A percentile compares a stretch with the other conserved stretches of the same genome.
These are phyloP conservation scores for Bicyclus anynana DNA, from an alignment of 1,140 invertebrate species.

Conservation along the genomic window DNA sequence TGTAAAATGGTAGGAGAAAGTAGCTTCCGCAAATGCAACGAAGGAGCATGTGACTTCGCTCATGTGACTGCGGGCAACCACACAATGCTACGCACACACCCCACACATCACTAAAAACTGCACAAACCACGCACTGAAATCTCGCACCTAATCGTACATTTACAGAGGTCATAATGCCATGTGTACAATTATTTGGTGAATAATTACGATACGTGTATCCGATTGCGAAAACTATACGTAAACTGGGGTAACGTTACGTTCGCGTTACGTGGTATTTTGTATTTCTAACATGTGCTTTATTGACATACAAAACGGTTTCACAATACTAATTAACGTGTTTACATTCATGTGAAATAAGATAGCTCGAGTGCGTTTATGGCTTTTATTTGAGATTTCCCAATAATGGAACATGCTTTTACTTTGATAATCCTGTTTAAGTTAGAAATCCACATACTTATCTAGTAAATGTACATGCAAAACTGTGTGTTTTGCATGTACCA, in stretches of 20 bases:
- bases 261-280: slow-evolving; percentile 45
- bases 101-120: neutral
- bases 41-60: slow-evolving; percentile 48
- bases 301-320: slow-evolving; percentile 44
- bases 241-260: slow-evolving; percentile 50
- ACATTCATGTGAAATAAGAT: slow-evolving; percentile 30
- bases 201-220: neutral
- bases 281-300: slow-evolving; percentile 47
- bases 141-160: neutral
- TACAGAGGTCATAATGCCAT: neutral
- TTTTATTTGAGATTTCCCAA: slow-evolving; percentile 8
- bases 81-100: slow-evolving; percentile 35
- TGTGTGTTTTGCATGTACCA: no score
- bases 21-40: slow-evolving; percentile 48
- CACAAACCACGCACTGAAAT: neutral
- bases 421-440: no score
- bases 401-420: neutral
- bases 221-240: slow-evolving; percentile 41
- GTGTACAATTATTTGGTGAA: neutral
- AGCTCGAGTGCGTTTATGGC: neutral
- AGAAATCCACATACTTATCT: no score
- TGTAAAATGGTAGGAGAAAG: slow-evolving; percentile 50
- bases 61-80: slow-evolving; percentile 40
- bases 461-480: no score
- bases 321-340: slow-evolving; percentile 46